A percentile compares a stretch with the other conserved stretches of the same genome.
Evolutionary conservation across 2,797 vertebrate species (phyloP).

Genomic region (Lagocephalus sceleratus): DNA sequence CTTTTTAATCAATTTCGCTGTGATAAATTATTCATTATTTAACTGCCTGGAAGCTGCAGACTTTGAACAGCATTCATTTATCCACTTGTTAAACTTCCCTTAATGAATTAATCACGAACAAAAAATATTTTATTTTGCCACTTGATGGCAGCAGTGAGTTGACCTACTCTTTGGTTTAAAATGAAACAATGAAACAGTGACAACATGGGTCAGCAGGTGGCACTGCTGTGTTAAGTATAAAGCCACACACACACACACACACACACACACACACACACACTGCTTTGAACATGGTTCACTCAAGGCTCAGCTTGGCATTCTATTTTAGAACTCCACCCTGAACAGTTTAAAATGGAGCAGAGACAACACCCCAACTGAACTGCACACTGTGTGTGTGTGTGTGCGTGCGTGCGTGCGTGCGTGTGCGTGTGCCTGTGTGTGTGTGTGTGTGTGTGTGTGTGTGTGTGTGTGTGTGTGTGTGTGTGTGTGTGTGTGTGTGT

Average conservation of each 20-base stretch:
- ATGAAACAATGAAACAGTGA: no score
- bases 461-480: slow-evolving; percentile 1
- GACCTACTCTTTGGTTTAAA: not conserved
- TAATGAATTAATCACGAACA: no score
- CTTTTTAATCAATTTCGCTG: no score
- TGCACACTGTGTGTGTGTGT: slow-evolving; percentile 9
- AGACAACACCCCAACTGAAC: slow-evolving; percentile 45
- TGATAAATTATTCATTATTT: no score
- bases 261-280: slow-evolving; percentile 9
- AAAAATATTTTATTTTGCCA: no score
- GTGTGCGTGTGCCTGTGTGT: not conserved
- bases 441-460: slow-evolving; percentile 12
- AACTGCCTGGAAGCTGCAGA: no score
- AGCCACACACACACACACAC: slow-evolving; percentile 6
- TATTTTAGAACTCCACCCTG: slow-evolving; percentile 61
- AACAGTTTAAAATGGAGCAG: slow-evolving; percentile 47
- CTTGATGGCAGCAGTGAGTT: no score
- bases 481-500: slow-evolving; percentile 1
- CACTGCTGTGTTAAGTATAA: slow-evolving; percentile 34
- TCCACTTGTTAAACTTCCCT: no score
- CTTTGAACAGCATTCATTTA: no score
- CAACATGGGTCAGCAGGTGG: slow-evolving; percentile 32
- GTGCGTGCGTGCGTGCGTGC: slow-evolving; percentile 1
- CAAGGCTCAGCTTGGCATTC: slow-evolving; percentile 51
- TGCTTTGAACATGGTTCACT: slow-evolving; percentile 53